Conservation (phyloP, 2,797 vertebrate genomes). For the Channallabes apus region DNA sequence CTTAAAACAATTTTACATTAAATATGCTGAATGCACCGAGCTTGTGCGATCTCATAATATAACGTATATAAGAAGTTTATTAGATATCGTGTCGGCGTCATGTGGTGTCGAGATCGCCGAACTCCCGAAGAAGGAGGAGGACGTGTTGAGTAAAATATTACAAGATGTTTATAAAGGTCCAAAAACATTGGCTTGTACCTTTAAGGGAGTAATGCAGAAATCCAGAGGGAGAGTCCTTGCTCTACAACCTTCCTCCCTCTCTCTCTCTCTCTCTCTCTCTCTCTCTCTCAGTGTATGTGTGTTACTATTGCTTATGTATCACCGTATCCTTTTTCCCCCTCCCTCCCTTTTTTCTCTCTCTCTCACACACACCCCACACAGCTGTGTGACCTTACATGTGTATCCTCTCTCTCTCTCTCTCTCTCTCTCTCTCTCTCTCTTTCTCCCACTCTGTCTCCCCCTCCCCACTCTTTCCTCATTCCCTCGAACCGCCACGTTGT, state of each 20-base stretch:
- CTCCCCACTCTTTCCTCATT: conserved; percentile 20
- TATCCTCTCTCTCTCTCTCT: conserved; percentile 27
- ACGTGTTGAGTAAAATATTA: neutral
- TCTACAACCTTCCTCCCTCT: conserved; percentile 9
- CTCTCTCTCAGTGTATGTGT: conserved; percentile 13
- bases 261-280: conserved; percentile 1
- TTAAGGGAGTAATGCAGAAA: conserved; percentile 45
- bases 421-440: conserved; percentile 26
- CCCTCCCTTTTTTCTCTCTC: neutral
- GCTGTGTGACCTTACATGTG: conserved; percentile 56
- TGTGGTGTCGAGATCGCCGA: neutral
- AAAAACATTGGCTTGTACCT: conserved; percentile 25
- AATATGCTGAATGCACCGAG: neutral
- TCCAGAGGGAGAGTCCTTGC: conserved; percentile 35
- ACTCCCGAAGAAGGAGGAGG: neutral
- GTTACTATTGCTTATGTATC: conserved; percentile 29
- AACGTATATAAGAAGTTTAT: too few species aligned
- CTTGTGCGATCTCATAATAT: neutral
- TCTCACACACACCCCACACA: conserved; percentile 39
- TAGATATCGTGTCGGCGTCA: neutral
- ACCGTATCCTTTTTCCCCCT: conserved; percentile 14
- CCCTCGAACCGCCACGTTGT: conserved; percentile 42
- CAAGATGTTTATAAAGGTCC: neutral
- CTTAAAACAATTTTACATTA: neutral
- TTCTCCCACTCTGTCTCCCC: neutral